Evolutionary conservation across 2,888 invertebrate genomes (phyloP).

Genomic region (Escarpia spicata): DNA sequence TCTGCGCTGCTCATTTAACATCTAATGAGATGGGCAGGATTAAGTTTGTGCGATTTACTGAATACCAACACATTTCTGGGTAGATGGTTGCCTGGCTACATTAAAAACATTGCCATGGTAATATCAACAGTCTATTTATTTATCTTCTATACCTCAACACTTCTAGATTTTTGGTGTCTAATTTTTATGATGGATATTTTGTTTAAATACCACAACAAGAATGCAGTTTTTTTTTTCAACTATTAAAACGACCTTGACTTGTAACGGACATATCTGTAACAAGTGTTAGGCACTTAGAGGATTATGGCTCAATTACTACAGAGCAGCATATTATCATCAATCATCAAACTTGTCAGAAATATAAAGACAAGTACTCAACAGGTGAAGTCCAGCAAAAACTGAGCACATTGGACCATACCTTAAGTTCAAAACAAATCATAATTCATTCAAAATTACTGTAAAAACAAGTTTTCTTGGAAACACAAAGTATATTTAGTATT

Average conservation of each 20-base stretch:
- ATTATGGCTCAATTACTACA: neutral
- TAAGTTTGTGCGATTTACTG: neutral
- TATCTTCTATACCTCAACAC: too few species aligned
- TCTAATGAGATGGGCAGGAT: neutral
- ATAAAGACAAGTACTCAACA: neutral
- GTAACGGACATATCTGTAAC: too few species aligned
- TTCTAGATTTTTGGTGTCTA: too few species aligned
- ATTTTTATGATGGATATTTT: too few species aligned
- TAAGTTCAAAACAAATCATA: neutral
- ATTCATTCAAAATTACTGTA: neutral
- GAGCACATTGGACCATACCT: neutral
- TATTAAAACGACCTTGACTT: too few species aligned
- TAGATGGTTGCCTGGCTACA: neutral
- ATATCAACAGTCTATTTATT: neutral
- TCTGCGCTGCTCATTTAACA: neutral
- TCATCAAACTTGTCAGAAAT: neutral
- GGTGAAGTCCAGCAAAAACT: neutral
- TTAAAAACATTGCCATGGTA: neutral
- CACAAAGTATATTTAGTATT: neutral
- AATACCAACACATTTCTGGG: neutral
- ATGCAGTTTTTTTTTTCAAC: too few species aligned
- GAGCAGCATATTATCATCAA: neutral
- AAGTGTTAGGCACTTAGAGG: neutral
- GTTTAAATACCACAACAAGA: too few species aligned
- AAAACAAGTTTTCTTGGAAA: neutral